Base-by-base conservation (phyloP, 2,888 invertebrate genomes). In the Harmothoe impar region DNA sequence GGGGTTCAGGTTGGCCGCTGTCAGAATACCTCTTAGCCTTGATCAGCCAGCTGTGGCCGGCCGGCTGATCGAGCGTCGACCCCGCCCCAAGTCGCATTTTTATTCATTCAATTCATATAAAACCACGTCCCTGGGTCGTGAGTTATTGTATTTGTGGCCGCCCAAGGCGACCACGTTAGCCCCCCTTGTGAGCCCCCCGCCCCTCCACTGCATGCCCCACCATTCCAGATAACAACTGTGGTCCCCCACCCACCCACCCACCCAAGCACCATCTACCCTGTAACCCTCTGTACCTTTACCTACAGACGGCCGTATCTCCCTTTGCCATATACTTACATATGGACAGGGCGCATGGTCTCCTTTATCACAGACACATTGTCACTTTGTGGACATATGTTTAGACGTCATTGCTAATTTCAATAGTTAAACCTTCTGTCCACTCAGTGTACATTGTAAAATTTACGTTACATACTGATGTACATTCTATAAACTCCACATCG, bases 21-120 rank as follows among this genome's bases (percentile, higher is more conserved):
- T 86, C 86, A 54, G 86, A 33, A 17, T 23, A 86, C 86, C 86
- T 54, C 86, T 86, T 33, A 86, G 86, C 86, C 86, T 29, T 56
- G 86, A 86, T 86, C 86, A 86, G 15, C 86, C 86, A 86, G 86
- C 86, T 86, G 86, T 29, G 86, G 54, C 86, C 86, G 15, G 20
- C 54, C 31, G 54, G 31, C 29, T 54, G 52, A 54, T 25, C 20
- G 31, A 54, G 20, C 54, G 20, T 20, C 86, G 54, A 54, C 54
- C 86, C 56, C 31, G 54, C 52, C 86, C 52, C 54, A 23, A n/a
- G 56, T 54, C 31, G 29, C 86, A 86, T 86, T 86, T 86, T 86
- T 86, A 86, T 86, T 54, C 86, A 86, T 86, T 86, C 86, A 86
- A 52, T 86, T 86, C 86, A 86, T 86, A 52, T 86, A 86, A 86